These are phyloP conservation scores for Stigmatopora argus DNA, from an alignment of 2,113 vertebrate species.

Conservation along the genomic window DNA sequence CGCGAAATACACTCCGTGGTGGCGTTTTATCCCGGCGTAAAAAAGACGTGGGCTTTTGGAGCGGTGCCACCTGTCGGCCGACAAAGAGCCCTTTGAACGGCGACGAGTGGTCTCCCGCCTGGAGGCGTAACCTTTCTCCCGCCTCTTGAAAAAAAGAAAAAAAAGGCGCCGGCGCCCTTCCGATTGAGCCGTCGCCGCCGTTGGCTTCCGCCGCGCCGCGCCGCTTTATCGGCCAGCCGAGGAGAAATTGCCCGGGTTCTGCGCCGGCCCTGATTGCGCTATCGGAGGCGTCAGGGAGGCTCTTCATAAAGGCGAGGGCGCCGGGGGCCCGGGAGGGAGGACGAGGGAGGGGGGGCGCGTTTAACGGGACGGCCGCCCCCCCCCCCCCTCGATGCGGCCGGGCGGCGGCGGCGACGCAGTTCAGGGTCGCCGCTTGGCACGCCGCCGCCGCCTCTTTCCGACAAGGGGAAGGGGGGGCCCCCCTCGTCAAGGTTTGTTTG, in stretches of 20 bases:
- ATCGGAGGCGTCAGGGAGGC: constrained; percentile 78
- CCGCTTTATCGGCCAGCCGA: constrained; percentile 76
- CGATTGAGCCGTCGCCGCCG: constrained; percentile 73
- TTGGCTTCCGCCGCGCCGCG: constrained; percentile 61
- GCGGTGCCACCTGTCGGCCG: constrained; percentile 3
- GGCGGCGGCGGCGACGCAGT: constrained; percentile 60
- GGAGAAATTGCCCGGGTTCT: constrained; percentile 79
- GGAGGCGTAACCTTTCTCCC: constrained; percentile 60
- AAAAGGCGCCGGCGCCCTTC: constrained; percentile 62
- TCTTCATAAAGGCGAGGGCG: constrained; percentile 65
- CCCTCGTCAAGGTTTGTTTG: constrained; percentile 10
- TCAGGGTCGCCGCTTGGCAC: constrained; percentile 72
- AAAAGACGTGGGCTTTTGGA: not conserved
- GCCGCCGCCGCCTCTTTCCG: constrained; percentile 45
- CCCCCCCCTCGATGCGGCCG: constrained; percentile 72
- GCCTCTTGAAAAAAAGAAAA: constrained; percentile 50
- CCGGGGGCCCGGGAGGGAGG: constrained; percentile 7
- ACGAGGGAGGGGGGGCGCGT: constrained; percentile 33
- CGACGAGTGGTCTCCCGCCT: constrained; percentile 10
- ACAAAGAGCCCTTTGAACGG: constrained; percentile 1
- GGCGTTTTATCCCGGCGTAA: not conserved
- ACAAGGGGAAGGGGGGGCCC: constrained; percentile 33
- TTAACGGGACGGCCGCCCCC: not conserved
- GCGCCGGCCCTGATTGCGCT: constrained; percentile 77
- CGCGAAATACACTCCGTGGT: too few species aligned